Percentiles rank a stretch among this genome's conserved stretches.
Evolutionary conservation across 2,888 invertebrate genomes (phyloP).

Genomic region (Hipparchia semele): DNA sequence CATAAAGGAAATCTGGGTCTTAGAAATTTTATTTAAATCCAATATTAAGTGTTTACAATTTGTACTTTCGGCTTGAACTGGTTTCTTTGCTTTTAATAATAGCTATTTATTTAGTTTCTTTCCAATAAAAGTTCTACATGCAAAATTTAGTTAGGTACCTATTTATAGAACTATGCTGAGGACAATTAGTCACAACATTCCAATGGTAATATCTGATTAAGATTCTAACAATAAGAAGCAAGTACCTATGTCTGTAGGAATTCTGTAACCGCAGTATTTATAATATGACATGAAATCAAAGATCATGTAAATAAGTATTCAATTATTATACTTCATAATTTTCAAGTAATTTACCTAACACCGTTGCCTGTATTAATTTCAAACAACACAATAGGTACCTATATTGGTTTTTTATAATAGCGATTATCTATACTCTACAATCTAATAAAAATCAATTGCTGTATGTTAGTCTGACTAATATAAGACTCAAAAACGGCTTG

Average conservation of each 20-base stretch:
- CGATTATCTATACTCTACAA: too few relatives aligned
- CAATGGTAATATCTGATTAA: constrained; percentile 16
- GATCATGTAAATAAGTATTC: background rate
- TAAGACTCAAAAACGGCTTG: too few relatives aligned
- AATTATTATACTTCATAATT: background rate
- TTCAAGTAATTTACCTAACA: too few relatives aligned
- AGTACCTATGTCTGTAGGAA: constrained; percentile 17
- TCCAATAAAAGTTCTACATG: constrained; percentile 4
- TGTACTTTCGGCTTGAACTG: constrained; percentile 26
- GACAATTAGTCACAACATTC: constrained; percentile 13
- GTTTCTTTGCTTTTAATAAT: constrained; percentile 17
- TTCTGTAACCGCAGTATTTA: constrained; percentile 29
- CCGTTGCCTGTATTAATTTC: too few relatives aligned
- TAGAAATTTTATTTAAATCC: constrained; percentile 35
- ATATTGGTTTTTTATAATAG: too few relatives aligned
- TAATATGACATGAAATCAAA: constrained; percentile 12
- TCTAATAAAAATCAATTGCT: too few relatives aligned
- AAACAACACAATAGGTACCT: too few relatives aligned
- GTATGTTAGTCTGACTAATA: too few relatives aligned
- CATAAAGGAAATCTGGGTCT: constrained; percentile 40
- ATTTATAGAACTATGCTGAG: constrained; percentile 9
- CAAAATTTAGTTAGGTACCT: background rate
- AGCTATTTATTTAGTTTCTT: background rate
- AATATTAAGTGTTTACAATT: constrained; percentile 26
- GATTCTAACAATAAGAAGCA: constrained; percentile 17